Evolutionary conservation across 2,797 vertebrate species (phyloP).

Genomic region (Clamator glandarius): DNA sequence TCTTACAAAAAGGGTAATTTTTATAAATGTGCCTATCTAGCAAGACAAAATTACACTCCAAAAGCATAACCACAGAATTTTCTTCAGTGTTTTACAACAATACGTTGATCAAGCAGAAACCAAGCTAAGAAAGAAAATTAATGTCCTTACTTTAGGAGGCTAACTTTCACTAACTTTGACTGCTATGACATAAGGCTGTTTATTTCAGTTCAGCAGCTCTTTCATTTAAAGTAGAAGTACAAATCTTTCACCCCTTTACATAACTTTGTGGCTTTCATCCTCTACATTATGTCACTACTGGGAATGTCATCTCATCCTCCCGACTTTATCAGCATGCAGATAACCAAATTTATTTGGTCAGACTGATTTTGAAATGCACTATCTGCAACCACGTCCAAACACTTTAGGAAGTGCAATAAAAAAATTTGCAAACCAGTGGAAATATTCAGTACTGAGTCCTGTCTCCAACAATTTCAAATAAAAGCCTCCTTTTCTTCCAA

Average conservation of each 20-base stretch:
- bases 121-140: neutral
- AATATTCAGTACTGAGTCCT: neutral
- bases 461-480: neutral
- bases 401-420: neutral
- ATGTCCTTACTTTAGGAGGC: neutral
- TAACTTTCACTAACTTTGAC: neutral
- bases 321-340: neutral
- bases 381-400: neutral
- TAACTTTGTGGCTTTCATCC: neutral
- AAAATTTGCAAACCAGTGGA: neutral
- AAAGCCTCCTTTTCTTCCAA: neutral
- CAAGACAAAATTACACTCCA: neutral
- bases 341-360: conserved; percentile 5
- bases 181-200: neutral
- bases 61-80: neutral
- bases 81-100: neutral
- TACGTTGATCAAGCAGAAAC: neutral
- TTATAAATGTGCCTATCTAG: conserved; percentile 6
- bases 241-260: neutral
- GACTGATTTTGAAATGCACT: neutral
- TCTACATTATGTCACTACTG: neutral
- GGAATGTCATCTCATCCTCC: neutral
- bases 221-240: neutral
- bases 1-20: neutral
- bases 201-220: neutral